Percentiles rank a stretch among this genome's conserved stretches.
Evolutionary conservation across 2,888 invertebrate species (phyloP).

Genomic region (Octodonta nipae): DNA sequence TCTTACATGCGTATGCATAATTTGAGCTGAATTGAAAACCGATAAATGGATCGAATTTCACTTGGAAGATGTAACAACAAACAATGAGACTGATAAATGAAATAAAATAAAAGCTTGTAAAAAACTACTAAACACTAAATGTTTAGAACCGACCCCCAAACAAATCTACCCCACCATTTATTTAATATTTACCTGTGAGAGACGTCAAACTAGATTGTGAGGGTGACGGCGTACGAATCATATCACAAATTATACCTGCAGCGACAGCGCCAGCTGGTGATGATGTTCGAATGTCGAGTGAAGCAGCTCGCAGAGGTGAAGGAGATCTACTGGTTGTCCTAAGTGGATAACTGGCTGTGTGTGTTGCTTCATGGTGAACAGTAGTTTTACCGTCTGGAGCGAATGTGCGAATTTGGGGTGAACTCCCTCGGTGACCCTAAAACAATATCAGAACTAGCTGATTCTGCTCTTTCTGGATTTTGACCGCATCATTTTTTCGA

Average conservation of each 20-base stretch:
- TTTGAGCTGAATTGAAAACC: too few species aligned
- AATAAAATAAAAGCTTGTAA: too few species aligned
- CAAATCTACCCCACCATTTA: too few species aligned
- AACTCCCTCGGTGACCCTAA: conserved; percentile 65
- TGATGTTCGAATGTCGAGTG: conserved; percentile 56
- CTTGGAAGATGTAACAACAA: too few species aligned
- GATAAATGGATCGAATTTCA: too few species aligned
- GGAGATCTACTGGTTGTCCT: conserved; percentile 54
- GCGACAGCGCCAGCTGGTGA: conserved; percentile 37
- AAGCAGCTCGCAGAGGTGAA: conserved; percentile 66
- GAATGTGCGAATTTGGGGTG: conserved; percentile 71
- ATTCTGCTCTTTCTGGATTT: neutral
- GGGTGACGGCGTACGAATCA: conserved; percentile 46
- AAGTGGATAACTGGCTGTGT: conserved; percentile 30
- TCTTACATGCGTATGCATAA: too few species aligned
- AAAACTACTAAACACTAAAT: too few species aligned
- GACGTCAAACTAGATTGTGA: conserved; percentile 63
- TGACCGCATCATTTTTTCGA: too few species aligned
- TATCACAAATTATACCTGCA: conserved; percentile 17
- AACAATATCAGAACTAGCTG: conserved; percentile 4
- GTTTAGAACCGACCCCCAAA: too few species aligned
- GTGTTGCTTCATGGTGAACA: conserved; percentile 28
- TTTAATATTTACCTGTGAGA: conserved; percentile 34
- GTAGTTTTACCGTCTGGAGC: conserved; percentile 65
- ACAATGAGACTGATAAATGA: too few species aligned